A percentile compares a stretch with the other conserved stretches of the same genome.
Evolutionary conservation across 2,113 vertebrate genomes (phyloP).

Genomic region (Diadophis punctatus): DNA sequence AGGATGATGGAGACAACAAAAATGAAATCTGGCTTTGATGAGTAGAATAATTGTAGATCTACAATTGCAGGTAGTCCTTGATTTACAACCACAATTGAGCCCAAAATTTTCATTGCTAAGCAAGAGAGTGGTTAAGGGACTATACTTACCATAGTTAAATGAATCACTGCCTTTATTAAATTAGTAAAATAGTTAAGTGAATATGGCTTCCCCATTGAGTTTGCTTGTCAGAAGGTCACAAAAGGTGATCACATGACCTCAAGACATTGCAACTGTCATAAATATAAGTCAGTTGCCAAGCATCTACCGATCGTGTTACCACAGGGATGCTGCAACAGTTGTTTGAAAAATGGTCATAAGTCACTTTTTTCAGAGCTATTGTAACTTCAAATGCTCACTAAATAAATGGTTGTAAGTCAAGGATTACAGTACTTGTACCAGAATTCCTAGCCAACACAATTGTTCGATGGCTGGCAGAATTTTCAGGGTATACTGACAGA

Average conservation of each 20-base stretch:
- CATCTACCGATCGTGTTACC: neutral
- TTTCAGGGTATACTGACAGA: neutral
- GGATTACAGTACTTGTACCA: neutral
- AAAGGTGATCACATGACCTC: neutral
- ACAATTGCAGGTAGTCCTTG: neutral
- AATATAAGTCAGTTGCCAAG: neutral
- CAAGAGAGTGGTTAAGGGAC: neutral
- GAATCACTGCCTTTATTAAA: neutral
- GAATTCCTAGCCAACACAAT: neutral
- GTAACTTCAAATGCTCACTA: neutral
- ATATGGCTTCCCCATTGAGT: neutral
- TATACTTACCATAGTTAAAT: neutral
- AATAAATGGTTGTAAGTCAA: neutral
- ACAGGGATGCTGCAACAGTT: neutral
- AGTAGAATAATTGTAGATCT: neutral
- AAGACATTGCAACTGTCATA: neutral
- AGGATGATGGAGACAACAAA: neutral
- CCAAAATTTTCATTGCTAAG: neutral
- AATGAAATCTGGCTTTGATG: neutral
- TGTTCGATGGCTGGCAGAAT: neutral
- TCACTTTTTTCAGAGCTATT: neutral
- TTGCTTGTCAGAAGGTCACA: neutral
- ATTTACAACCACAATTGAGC: neutral
- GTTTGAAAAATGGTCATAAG: neutral
- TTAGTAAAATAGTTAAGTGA: neutral